phyloP scores from a whole-genome alignment of 2,888 invertebrate species.

The Masnerella sp. region DNA sequence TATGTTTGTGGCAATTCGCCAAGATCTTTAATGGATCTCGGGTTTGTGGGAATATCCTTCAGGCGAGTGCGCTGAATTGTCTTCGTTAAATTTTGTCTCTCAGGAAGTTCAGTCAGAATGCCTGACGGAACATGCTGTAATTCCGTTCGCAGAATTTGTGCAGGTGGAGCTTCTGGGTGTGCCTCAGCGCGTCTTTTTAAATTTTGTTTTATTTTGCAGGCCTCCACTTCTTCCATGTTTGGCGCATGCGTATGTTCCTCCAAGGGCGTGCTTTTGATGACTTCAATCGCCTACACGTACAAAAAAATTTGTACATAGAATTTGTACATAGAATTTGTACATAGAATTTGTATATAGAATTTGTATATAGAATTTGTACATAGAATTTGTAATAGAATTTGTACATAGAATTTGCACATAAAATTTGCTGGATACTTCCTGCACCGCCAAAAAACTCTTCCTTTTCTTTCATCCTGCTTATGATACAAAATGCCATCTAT shows the following conservation, averaged over 20 bases:
- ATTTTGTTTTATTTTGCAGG: no score
- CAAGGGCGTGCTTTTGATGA: no score
- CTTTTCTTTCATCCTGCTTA: background rate
- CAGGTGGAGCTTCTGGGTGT: conserved; percentile 15
- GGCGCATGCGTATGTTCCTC: no score
- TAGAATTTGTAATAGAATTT: no score
- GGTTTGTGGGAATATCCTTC: background rate
- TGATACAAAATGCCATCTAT: background rate
- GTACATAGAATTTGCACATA: no score
- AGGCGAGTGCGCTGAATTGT: conserved; percentile 14
- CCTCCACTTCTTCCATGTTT: no score
- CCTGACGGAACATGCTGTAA: conserved; percentile 15
- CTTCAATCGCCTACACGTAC: no score
- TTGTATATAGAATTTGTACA: no score
- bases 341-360: no score
- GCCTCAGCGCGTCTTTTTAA: no score
- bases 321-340: no score
- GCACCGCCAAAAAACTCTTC: conserved; percentile 1
- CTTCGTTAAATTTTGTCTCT: conserved; percentile 15
- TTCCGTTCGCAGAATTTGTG: conserved; percentile 13
- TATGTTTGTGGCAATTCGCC: conserved; percentile 6
- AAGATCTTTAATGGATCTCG: background rate
- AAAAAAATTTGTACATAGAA: no score
- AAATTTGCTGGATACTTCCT: background rate
- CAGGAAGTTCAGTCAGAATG: conserved; percentile 7